Evolutionary conservation across 2,113 vertebrate genomes (phyloP).

Genomic region (Pandion haliaetus): DNA sequence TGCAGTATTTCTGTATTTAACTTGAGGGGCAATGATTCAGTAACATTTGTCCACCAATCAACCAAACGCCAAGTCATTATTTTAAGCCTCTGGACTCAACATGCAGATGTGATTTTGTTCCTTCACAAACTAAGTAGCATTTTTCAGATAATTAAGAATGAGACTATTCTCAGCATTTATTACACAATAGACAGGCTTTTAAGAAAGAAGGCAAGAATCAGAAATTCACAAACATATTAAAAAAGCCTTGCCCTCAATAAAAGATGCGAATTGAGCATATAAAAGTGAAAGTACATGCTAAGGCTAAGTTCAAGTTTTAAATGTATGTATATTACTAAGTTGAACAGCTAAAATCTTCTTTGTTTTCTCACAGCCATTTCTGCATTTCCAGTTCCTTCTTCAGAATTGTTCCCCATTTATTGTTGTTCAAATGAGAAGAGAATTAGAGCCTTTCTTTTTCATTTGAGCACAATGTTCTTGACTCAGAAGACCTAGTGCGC

Average conservation of each 20-base stretch:
- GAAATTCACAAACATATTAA: neutral
- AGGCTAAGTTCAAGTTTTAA: neutral
- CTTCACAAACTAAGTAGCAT: neutral
- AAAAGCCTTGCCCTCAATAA: neutral
- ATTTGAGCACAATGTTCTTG: neutral
- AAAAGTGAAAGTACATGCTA: neutral
- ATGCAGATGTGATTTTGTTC: constrained; percentile 28
- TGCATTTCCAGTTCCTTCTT: neutral
- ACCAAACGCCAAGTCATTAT: constrained; percentile 34
- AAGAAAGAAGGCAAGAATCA: neutral
- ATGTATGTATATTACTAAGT: neutral
- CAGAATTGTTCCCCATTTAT: neutral
- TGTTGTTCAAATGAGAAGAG: neutral
- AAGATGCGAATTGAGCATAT: neutral
- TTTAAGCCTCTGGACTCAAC: constrained; percentile 27
- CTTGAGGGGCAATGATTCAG: constrained; percentile 51
- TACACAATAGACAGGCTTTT: neutral
- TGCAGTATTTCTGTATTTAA: constrained; percentile 51
- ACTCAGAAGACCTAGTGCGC: neutral
- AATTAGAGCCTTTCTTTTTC: neutral
- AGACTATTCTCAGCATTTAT: neutral
- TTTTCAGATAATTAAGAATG: neutral
- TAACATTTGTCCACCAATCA: constrained; percentile 43
- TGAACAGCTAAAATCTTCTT: neutral
- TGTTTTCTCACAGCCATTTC: neutral